phyloP scores from a whole-genome alignment of 2,113 vertebrate genomes.

The Eolophus roseicapilla region DNA sequence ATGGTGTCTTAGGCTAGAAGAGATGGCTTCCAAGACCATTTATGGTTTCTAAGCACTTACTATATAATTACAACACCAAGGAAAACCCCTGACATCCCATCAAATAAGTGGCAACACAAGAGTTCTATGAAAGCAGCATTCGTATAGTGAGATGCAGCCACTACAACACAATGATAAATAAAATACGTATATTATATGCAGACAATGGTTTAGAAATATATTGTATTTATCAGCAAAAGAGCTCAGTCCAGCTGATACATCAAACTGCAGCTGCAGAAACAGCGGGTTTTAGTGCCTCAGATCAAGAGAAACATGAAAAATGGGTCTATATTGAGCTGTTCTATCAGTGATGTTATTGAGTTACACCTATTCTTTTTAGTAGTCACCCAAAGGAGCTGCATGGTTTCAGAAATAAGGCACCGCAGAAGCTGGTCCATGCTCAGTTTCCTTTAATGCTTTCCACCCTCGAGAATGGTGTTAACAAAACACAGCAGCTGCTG shows the following conservation, averaged over 20 bases:
- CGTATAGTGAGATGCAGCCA: neutral
- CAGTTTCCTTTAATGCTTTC: neutral
- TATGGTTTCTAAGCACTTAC: neutral
- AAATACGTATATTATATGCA: neutral
- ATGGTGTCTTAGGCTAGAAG: neutral
- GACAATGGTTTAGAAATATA: accelerated
- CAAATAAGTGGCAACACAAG: neutral
- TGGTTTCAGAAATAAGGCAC: neutral
- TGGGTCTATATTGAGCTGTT: neutral
- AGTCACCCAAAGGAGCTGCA: neutral
- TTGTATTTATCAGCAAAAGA: neutral
- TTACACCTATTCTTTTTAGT: neutral
- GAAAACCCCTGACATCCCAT: neutral
- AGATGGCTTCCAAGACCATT: neutral
- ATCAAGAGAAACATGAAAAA: neutral
- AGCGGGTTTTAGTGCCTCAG: neutral
- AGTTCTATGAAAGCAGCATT: neutral
- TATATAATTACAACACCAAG: neutral
- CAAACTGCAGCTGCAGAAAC: neutral
- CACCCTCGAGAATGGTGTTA: neutral
- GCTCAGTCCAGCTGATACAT: neutral
- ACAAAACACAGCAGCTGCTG: neutral
- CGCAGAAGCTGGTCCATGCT: accelerated
- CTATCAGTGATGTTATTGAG: neutral
- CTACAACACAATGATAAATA: neutral